Evolutionary conservation across 2,113 vertebrate genomes (phyloP), one percentile per base, ranked within the genome.

Genomic region (Hyla sarda): DNA sequence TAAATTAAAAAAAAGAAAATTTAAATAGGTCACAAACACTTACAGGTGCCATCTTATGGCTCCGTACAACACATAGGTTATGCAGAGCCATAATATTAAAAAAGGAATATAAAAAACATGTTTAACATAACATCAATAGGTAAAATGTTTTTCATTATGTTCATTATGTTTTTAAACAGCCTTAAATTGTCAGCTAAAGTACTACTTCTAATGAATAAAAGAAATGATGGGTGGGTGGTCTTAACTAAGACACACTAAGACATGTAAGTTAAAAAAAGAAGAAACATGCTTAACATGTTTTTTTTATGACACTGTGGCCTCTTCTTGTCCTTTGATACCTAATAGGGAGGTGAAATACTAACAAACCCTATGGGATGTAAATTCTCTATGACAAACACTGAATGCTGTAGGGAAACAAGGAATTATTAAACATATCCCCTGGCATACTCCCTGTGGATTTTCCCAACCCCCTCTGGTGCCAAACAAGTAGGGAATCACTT

Each of bases 361-460:
- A 74, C 12, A 47, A 47, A 74, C 37, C 11, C 72, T 47, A 45
- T 25, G 23, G 41, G 4, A 45, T 73, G 37, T 19, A 73, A n/a
- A 73, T 47, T n/a, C 8, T 73, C 71, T 73, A 12, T 73, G 23
- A 47, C 37, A 74, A 47, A n/a, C 10, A 11, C 37, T 74, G 34
- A 47, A 7, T 74, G 41, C 41, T 25, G 41, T 48, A 47, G 72
- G 72, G 41, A 48, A 74, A 25, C 23, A 74, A 48, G 21, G 41
- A 74, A 6, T 74, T 48, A 74, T 74, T 74, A 47, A 74, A 74
- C 37, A 74, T 47, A 74, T 71, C 37, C 37, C 41, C 21, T 47
- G 72, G 72, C 72, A 37, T 41, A 41, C 34, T 71, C 32, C 67
- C 67, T 71, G 67, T 41, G 34, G 67, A 71, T 74, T 11, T 47